Evolutionary conservation across 35 echinoderm and acorn worm species (phyloP), one percentile per base, ranked within the genome.

Genomic region (Eucidaris tribuloides): DNA sequence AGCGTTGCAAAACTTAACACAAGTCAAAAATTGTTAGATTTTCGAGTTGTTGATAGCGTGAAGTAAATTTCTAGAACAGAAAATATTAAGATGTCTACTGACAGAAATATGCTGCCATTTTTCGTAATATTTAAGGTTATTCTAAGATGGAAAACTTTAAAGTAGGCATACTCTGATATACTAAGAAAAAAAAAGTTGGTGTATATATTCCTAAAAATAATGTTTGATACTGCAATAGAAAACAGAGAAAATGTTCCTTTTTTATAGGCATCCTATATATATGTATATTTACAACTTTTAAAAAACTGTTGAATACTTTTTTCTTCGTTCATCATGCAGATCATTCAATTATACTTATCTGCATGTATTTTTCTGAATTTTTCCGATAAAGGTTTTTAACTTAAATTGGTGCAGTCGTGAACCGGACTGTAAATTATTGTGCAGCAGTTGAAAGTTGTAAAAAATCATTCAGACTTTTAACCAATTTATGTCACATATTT

Each of bases 131-230:
- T 52, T 52, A 52, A 52, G 9, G n/a, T 11, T 52, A n/a, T 52
- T 52, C n/a, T 9, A 52, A 52, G 48, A 11, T 52, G n/a, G 9
- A 52, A 52, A 11, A n/a, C 9, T 52, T 52, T 9, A 52, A 52
- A 52, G n/a, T 52, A 52, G 9, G n/a, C 48, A 52, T 52, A 11
- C 9, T 11, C 48, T 11, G n/a, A 42, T 33, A 42, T 1, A 24
- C 24, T 74, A n/a, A 74, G 11, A 15, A 42, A 42, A n/a, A n/a
- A n/a, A n/a, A n/a, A n/a, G n/a, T 36, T 74, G 68, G 44, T 74
- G 68, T 74, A 74, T 9, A 74, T 74, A 74, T 74, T 74, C 68
- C 68, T 74, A 40, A 74, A 74, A 36, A 35, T 74, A 74, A 42
- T 20, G n/a, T 74, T 74, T 74, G 28, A 44, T 74, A 74, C 44